Conservation (phyloP, 1,140 invertebrate genomes). For the Microplitis mediator region DNA sequence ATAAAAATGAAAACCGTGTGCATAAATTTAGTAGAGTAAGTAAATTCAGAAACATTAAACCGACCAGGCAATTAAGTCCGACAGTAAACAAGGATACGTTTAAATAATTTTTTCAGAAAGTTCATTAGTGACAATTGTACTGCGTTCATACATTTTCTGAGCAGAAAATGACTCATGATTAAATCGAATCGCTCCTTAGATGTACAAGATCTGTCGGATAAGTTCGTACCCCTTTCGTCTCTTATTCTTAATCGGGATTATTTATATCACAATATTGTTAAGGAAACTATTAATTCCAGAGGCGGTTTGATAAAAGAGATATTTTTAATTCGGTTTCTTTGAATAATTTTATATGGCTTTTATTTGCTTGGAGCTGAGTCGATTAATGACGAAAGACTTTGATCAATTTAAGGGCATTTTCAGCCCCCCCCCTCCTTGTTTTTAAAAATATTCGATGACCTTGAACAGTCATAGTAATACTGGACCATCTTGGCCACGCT, state of each 20-base stretch:
- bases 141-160: conserved; percentile 32
- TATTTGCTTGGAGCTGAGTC: too few relatives aligned
- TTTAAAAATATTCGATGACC: too few relatives aligned
- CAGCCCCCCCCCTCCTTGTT: too few relatives aligned
- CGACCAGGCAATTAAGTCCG: conserved; percentile 14
- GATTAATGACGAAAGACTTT: too few relatives aligned
- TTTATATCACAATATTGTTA: conserved; percentile 22
- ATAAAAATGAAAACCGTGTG: neutral
- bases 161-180: conserved; percentile 32
- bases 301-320: too few relatives aligned
- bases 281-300: neutral
- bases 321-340: too few relatives aligned
- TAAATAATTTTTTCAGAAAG: conserved; percentile 27
- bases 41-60: conserved; percentile 20
- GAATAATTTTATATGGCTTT: too few relatives aligned
- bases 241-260: neutral
- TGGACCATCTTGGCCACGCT: too few relatives aligned
- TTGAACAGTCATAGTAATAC: too few relatives aligned
- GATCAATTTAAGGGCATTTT: too few relatives aligned
- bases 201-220: conserved; percentile 27
- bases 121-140: conserved; percentile 46
- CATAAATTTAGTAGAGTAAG: conserved; percentile 1
- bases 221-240: neutral
- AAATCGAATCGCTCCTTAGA: conserved; percentile 32
- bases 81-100: conserved; percentile 17